Evolutionary conservation across 2,888 invertebrate genomes (phyloP), one percentile per base, ranked within the genome.

Genomic region (Drepana falcataria): DNA sequence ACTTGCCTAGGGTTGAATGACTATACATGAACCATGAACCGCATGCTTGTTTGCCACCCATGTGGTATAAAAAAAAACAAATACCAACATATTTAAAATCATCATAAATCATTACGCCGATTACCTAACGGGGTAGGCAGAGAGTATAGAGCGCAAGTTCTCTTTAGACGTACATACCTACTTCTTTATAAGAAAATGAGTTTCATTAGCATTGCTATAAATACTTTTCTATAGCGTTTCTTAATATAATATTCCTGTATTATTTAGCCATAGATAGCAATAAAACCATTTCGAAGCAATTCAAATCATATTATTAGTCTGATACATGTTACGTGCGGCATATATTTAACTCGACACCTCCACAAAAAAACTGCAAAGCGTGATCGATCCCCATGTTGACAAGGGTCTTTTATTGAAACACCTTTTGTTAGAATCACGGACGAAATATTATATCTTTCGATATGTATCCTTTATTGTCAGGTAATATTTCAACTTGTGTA

Each of bases 311-410:
- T 21, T 21, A 21, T 51, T 51, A 34, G 40, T 34, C 40, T 51
- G 51, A 41, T 41, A 33, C 34, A 40, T 40, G 41, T 51, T 41
- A 51, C 51, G 40, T 51, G 51, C 21, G 51, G 51, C 58, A 69
- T 71, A 69, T 21, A 69, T 66, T 69, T 69, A 69, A 60, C 55
- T 60, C 71, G 68, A 69, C 71, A 64, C 66, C 61, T 68, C 64
- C 59, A 71, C 68, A 68, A 68, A 68, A 70, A 68, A 49, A 60
- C 60, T 56, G 56, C 56, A 49, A 55, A 48, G 55, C 64, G 63
- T 61, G 59, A 63, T 53, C 54, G 57, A 64, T 63, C 70, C 63
- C 53, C 66, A 52, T 60, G 58, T 60, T 59, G 61, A 68, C 60
- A 60, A 68, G 68, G 71, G 69, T 68, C 57, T 51, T 68, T 68